Base-by-base conservation (phyloP, 2,888 invertebrate species). In the Drosophila trichaetosa region DNA sequence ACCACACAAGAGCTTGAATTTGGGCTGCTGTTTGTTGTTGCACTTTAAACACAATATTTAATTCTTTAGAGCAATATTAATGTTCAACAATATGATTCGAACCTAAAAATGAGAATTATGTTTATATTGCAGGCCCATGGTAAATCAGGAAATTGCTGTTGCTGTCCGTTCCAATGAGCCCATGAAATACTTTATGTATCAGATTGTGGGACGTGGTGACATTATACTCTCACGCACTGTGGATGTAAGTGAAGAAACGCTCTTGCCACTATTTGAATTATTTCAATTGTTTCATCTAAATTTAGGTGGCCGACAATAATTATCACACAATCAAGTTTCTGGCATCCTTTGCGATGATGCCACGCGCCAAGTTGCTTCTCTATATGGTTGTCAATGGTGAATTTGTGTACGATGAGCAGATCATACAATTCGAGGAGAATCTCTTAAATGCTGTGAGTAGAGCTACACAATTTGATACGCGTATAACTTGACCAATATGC, bases 181-280 rank as follows among this genome's bases (percentile, higher is more conserved):
- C 0, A 94, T 98, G 94, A 95, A 96, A 82, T 95, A 96, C 80
- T 94, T 98, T 57, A 96, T 95, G 83, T 98, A 97, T 91, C 94
- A 96, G 87, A 94, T 98, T 46, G 94, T 98, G 69, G 98, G 98
- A 18, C 95, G 98, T 60, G 98, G 98, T 0, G 97, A 98, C 90
- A 96, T 98, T 38, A 94, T 98, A 6, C 92, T 95, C 29, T 96
- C 97, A 0, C 96, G 96, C 79, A 96, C 97, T 10, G 94, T 97
- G 18, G 95, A 95, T 93, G 95, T 95, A 63, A 85, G 89, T 82
- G 8, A 3, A 2, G n/a, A 18, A 5, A 18, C 11, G 8, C 16
- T 7, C 2, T 7, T 2, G 4, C 16, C 10, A 0, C 16, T 58
- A 24, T n/a, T 33, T 21, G 4, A n/a, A 27, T 13, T 10, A 7